Base-by-base conservation (phyloP, 2,113 vertebrate species). In the Thomomys bottae region DNA sequence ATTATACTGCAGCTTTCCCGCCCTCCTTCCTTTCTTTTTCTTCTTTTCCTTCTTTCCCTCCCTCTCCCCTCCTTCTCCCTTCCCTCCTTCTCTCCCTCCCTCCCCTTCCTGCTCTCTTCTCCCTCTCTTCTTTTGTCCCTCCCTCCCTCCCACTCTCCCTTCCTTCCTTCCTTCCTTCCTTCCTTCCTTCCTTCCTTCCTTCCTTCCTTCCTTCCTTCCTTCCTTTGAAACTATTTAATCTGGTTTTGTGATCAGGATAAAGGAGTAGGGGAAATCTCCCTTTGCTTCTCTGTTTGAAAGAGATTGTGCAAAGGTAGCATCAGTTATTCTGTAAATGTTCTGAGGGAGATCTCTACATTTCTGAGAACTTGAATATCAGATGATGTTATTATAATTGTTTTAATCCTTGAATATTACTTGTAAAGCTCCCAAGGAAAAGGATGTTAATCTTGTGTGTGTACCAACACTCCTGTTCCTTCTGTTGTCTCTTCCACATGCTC, bases 221-320 rank as follows among this genome's bases (percentile, higher is more conserved):
- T 49, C n/a, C 59, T 63, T 91, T 73, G 24, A 18, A 40, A 24
- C 23, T 59, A 5, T 73, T 34, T 84, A 72, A 8, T 54, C 73
- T 78, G 9, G 28, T 83, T 90, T 95, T 92, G 23, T 82, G 88
- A 34, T 79, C 20, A 59, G 34, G 18, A 76, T 68, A 72, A 88
- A 30, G 21, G 61, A 76, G 23, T 70, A 20, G 26, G 40, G 38
- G 11, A 70, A 36, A 32, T 4, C 86, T 89, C 72, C 68, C 26
- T 59, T 75, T 77, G 90, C 6, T 89, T 89, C 72, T 76, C 32
- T 59, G 80, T 88, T 92, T 80, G 24, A 14, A 77, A 77, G 63
- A 88, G 30, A 20, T 57, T 77, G 38, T 73, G 9, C 70, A 71
- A 84, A 84, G 84, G 8, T 68, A 30, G 21, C 86, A 2, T n/a